phyloP scores from a whole-genome alignment of 2,888 invertebrate genomes.

The Phytoseiulus persimilis region DNA sequence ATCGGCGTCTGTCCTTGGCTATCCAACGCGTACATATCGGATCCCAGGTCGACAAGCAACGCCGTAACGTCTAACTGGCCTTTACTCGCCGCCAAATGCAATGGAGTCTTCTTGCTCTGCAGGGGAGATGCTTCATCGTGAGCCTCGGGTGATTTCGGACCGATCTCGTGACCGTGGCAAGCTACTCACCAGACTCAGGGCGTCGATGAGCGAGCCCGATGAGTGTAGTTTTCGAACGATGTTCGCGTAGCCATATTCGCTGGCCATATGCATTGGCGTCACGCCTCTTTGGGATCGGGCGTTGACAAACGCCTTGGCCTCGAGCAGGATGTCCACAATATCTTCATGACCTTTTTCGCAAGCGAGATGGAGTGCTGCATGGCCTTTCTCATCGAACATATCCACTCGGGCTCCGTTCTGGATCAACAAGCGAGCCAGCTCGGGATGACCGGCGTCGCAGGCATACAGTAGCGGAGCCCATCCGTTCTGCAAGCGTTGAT shows the following conservation, averaged over 20 bases:
- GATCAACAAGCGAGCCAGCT: slow-evolving; percentile 71
- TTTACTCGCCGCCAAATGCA: slow-evolving; percentile 90
- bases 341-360: slow-evolving; percentile 72
- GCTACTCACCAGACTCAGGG: slow-evolving; percentile 65
- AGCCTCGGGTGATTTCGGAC: not conserved
- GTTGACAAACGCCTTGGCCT: slow-evolving; percentile 96
- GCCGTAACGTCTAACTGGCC: slow-evolving; percentile 79
- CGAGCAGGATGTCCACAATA: slow-evolving; percentile 63
- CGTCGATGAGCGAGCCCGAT: slow-evolving; percentile 89
- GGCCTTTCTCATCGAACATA: slow-evolving; percentile 85
- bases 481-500: slow-evolving; percentile 51
- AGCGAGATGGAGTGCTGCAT: slow-evolving; percentile 88
- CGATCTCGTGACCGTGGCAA: not conserved
- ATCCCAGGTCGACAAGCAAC: slow-evolving; percentile 31
- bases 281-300: slow-evolving; percentile 86
- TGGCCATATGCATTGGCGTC: slow-evolving; percentile 91
- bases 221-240: slow-evolving; percentile 80
- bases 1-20: slow-evolving; percentile 84
- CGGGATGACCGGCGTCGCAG: slow-evolving; percentile 87
- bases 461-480: slow-evolving; percentile 97
- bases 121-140: slow-evolving; percentile 41
- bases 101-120: slow-evolving; percentile 86
- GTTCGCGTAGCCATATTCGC: slow-evolving; percentile 88
- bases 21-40: slow-evolving; percentile 37
- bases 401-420: slow-evolving; percentile 94